Conservation (phyloP, 2,888 invertebrate species). For the Orthosia incerta region DNA sequence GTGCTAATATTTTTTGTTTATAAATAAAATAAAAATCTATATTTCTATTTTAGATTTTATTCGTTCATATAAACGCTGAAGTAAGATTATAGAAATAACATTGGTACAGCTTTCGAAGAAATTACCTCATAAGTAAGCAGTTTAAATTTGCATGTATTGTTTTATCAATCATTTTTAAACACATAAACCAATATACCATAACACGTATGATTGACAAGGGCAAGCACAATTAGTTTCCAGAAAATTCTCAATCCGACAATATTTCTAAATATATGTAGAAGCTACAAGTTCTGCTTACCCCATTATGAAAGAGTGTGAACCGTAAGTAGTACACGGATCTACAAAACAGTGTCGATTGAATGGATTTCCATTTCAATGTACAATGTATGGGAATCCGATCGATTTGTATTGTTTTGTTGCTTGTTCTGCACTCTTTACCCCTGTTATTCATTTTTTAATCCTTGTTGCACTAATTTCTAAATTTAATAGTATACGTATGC, state of each 20-base stretch:
- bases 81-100: not conserved
- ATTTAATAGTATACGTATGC: not conserved
- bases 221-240: not conserved
- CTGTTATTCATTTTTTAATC: constrained; percentile 31
- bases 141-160: not conserved
- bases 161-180: not conserved
- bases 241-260: not conserved
- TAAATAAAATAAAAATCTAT: constrained; percentile 3
- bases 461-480: constrained; percentile 23
- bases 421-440: constrained; percentile 31
- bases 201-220: not conserved
- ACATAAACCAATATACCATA: not conserved
- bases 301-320: constrained; percentile 16
- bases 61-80: fast-evolving
- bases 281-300: constrained; percentile 5
- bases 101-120: no score
- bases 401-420: constrained; percentile 36
- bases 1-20: constrained; percentile 25
- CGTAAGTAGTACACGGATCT: constrained; percentile 32
- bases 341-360: constrained; percentile 39
- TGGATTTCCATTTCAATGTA: constrained; percentile 49
- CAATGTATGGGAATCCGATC: constrained; percentile 57
- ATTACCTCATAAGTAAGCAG: not conserved
- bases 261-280: constrained; percentile 4
- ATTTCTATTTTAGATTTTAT: constrained; percentile 10